Percentiles rank a stretch among this genome's conserved stretches.
These are phyloP conservation scores for Scaptomyza flava DNA, from an alignment of 2,888 invertebrate species.

Conservation along the genomic window DNA sequence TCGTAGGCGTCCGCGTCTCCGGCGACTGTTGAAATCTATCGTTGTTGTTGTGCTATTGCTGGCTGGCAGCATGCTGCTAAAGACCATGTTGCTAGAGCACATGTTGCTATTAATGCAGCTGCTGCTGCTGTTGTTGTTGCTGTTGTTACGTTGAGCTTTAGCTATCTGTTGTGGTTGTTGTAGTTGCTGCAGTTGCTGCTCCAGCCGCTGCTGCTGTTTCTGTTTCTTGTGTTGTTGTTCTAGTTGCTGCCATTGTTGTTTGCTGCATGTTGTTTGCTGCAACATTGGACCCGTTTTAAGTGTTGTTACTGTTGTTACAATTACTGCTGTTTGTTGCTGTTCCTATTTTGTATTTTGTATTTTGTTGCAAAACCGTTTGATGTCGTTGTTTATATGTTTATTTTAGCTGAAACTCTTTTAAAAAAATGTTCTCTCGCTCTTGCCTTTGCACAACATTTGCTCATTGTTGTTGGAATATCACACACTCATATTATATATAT, in stretches of 20 bases:
- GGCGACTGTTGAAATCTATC: slow-evolving; percentile 83
- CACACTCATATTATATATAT: slow-evolving; percentile 40
- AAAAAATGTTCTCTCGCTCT: slow-evolving; percentile 11
- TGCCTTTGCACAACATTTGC: slow-evolving; percentile 18
- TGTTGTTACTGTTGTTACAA: slow-evolving; percentile 46
- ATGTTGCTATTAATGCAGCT: slow-evolving; percentile 40
- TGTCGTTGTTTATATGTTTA: slow-evolving; percentile 65
- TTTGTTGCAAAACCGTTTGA: slow-evolving; percentile 65
- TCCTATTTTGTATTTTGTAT: too few species aligned
- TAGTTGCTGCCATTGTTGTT: slow-evolving; percentile 63
- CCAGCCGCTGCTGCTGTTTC: slow-evolving; percentile 19
- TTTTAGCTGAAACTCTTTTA: slow-evolving; percentile 50
- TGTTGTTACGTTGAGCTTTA: slow-evolving; percentile 56
- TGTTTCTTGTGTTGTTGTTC: slow-evolving; percentile 55
- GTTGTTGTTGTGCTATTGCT: slow-evolving; percentile 62
- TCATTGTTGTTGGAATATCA: slow-evolving; percentile 59
- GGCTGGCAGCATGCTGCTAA: slow-evolving; percentile 37
- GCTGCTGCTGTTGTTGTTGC: slow-evolving; percentile 8
- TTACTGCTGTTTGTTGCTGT: slow-evolving; percentile 19
- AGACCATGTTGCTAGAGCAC: slow-evolving; percentile 52
- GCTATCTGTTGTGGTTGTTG: slow-evolving; percentile 36
- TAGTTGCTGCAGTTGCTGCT: slow-evolving; percentile 25
- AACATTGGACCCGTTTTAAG: slow-evolving; percentile 77
- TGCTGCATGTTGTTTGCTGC: slow-evolving; percentile 75
- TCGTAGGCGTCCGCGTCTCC: slow-evolving; percentile 84